Percentiles rank a stretch among this genome's conserved stretches.
phyloP scores from a whole-genome alignment of 2,113 vertebrate species.

The Gasterosteus aculeatus region DNA sequence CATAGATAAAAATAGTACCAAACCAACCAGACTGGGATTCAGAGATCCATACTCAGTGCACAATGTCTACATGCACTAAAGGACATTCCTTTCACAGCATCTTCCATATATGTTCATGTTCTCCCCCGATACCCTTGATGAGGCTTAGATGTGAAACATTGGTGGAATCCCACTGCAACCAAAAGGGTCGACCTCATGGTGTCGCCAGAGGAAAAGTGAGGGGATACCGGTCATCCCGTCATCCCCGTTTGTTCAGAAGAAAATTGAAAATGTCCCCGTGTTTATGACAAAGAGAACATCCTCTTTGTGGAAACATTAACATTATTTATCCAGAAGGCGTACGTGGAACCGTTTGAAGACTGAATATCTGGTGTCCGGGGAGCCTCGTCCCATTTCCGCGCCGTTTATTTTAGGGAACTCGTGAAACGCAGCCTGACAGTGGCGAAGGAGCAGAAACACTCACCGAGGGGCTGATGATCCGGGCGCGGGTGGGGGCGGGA shows the following conservation, averaged over 20 bases:
- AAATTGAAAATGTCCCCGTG: not conserved
- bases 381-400: constrained; percentile 22
- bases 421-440: constrained; percentile 39
- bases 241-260: not conserved
- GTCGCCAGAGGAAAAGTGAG: not conserved
- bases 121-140: not conserved
- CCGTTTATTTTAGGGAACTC: constrained; percentile 60
- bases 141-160: not conserved
- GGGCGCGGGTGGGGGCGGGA: not conserved
- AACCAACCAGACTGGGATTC: no score
- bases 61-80: no score
- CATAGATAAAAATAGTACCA: no score
- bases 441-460: constrained; percentile 37
- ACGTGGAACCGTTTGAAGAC: constrained; percentile 28
- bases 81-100: not conserved
- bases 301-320: not conserved
- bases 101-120: no score
- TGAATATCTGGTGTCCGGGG: constrained; percentile 35
- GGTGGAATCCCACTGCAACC: not conserved
- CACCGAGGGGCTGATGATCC: constrained; percentile 21
- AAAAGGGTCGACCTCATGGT: not conserved
- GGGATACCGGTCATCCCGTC: not conserved
- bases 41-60: no score
- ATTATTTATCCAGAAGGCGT: not conserved
- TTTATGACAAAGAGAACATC: not conserved